These are phyloP conservation scores for Aphelenchoides avenae DNA, from an alignment of 1,140 invertebrate genomes.

Conservation along the genomic window DNA sequence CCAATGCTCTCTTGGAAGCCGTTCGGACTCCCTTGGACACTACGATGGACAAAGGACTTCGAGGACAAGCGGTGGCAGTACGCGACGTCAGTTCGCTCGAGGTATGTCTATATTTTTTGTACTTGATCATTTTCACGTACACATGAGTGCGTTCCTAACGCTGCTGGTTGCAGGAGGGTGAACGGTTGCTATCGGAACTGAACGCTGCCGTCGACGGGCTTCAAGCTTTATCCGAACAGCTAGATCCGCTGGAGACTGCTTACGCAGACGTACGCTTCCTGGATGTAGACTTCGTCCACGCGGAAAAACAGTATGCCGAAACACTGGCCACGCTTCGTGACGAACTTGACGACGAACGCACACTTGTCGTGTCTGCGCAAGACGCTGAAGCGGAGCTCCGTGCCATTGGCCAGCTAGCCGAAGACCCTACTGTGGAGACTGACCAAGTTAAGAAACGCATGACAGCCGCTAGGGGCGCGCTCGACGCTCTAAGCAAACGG, in stretches of 20 bases:
- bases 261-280: constrained; percentile 51
- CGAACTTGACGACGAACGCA: constrained; percentile 30
- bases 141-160: neutral
- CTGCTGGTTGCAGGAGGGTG: constrained; percentile 17
- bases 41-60: constrained; percentile 26
- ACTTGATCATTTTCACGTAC: constrained; percentile 2
- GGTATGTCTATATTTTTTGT: constrained; percentile 8
- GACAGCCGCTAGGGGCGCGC: no score
- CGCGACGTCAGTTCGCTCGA: constrained; percentile 31
- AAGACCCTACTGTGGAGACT: neutral
- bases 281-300: constrained; percentile 44
- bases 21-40: constrained; percentile 34
- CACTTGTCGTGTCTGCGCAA: no score
- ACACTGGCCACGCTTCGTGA: constrained; percentile 21
- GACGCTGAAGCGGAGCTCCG: neutral
- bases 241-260: constrained; percentile 44
- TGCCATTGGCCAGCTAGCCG: constrained; percentile 4
- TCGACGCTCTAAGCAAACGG: no score
- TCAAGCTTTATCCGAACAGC: constrained; percentile 42
- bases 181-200: constrained; percentile 14
- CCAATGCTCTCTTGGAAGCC: constrained; percentile 28
- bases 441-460: no score
- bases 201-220: constrained; percentile 35
- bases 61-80: constrained; percentile 22
- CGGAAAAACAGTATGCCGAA: constrained; percentile 42